Evolutionary conservation across 2,113 vertebrate genomes (phyloP), one percentile per base, ranked within the genome.

Genomic region (Andinoacara biseriatus): DNA sequence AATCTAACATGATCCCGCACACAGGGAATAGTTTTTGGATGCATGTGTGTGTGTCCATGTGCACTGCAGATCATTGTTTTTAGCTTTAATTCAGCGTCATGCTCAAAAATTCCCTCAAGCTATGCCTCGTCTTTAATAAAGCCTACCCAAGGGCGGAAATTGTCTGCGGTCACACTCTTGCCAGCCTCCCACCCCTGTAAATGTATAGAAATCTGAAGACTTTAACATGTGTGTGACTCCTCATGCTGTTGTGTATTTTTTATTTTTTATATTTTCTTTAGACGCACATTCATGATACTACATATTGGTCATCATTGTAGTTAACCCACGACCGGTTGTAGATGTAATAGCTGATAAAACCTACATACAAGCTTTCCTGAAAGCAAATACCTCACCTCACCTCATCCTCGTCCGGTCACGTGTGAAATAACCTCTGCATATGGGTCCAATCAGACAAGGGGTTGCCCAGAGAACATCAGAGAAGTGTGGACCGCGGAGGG

Each of bases 381-480:
- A 60, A 86, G 77, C 18, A 79, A 87, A 89, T 31, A 78, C 54
- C 81, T 80, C 75, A 78, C 54, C 80, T 80, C 75, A 72, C 54
- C 84, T 86, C 56, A 74, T 84, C 75, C 15, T 61, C 15, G 31
- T 61, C 46, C 38, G 7, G 43, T 81, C 5, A n/a, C 2, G 17
- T 90, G 89, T 89, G 74, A 86, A 89, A 84, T 78, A 83, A 82
- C 81, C 62, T 76, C 74, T 79, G 63, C 94, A 94, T 91, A 58
- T 93, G 92, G 83, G 76, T 82, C 81, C 86, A 91, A 93, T 94
- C 86, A 92, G 75, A 81, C 67, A 13, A 81, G 61, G 58, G 84
- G 69, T 86, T 91, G 81, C 92, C 87, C 85, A 35, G 29, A 86
- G 52, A 87, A 82, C 80, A 80, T 35, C 78, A 62, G 62, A 83